phyloP scores from a whole-genome alignment of 1,140 invertebrate genomes.

The Eueides isabella region DNA sequence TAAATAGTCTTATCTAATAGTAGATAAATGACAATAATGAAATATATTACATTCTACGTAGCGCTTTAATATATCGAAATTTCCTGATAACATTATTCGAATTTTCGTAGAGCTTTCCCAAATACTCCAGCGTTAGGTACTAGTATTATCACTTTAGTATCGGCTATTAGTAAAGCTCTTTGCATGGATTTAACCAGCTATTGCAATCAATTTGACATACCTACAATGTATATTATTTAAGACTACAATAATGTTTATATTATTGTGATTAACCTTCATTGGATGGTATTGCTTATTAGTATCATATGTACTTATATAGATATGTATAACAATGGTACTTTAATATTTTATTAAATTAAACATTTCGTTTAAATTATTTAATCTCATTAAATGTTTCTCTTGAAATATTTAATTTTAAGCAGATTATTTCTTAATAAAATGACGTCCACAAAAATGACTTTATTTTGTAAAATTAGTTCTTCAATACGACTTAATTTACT shows the following conservation, averaged over 20 bases:
- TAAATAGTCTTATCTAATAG: background rate
- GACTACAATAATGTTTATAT: background rate
- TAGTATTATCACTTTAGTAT: constrained; percentile 10
- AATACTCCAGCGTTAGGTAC: background rate
- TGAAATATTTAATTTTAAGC: too few species aligned
- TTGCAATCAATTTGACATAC: constrained; percentile 31
- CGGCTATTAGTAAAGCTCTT: constrained; percentile 23
- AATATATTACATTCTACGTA: background rate
- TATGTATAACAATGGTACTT: too few species aligned
- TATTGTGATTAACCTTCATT: too few species aligned
- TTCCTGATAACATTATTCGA: constrained; percentile 2
- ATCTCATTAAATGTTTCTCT: too few species aligned
- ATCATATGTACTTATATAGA: too few species aligned
- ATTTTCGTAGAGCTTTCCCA: background rate
- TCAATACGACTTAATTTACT: too few species aligned
- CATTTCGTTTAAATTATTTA: too few species aligned
- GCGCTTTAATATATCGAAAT: constrained; percentile 3
- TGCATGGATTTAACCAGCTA: constrained; percentile 25
- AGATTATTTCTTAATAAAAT: too few species aligned
- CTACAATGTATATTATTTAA: constrained; percentile 20
- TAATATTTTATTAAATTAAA: too few species aligned
- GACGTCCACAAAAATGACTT: too few species aligned
- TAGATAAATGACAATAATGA: background rate
- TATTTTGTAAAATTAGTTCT: too few species aligned
- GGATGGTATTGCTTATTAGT: too few species aligned